Conservation (phyloP, 2,888 invertebrate species). For the Druceiella hillmani region DNA sequence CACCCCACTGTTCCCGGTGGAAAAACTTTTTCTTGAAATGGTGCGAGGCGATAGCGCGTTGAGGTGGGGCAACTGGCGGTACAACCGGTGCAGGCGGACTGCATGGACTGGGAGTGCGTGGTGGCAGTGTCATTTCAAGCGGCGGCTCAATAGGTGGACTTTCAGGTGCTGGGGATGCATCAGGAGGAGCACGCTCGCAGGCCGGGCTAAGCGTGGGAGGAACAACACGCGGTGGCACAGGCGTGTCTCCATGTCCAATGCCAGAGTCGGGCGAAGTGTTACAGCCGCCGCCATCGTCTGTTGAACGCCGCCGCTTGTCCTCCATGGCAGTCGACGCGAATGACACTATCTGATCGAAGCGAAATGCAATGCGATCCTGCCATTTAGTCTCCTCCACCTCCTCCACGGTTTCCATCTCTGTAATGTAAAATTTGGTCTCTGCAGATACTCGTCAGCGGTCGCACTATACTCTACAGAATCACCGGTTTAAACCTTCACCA, state of each 20-base stretch:
- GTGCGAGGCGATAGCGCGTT: slow-evolving; percentile 38
- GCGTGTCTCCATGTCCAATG: slow-evolving; percentile 66
- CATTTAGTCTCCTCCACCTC: slow-evolving; percentile 81
- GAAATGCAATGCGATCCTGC: slow-evolving; percentile 90
- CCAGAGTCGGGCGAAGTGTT: slow-evolving; percentile 87
- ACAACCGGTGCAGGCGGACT: slow-evolving; percentile 43
- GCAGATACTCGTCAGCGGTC: no score
- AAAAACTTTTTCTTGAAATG: slow-evolving; percentile 86
- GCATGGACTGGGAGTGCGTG: slow-evolving; percentile 52
- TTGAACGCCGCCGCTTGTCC: slow-evolving; percentile 76
- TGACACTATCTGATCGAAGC: slow-evolving; percentile 89
- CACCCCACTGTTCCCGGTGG: slow-evolving; percentile 65
- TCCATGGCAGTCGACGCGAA: slow-evolving; percentile 90
- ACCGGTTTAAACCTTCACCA: no score
- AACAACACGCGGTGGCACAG: slow-evolving; percentile 44
- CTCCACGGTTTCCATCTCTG: slow-evolving; percentile 57
- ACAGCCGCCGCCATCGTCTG: slow-evolving; percentile 67
- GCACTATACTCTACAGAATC: no score
- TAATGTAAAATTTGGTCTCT: no score
- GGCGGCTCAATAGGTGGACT: slow-evolving; percentile 26
- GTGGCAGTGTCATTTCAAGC: slow-evolving; percentile 36
- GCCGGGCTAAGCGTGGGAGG: slow-evolving; percentile 32
- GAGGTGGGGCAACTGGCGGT: slow-evolving; percentile 37
- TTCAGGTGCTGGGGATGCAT: slow-evolving; percentile 35
- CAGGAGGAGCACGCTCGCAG: slow-evolving; percentile 33